Percentiles rank a stretch among this genome's conserved stretches.
Conservation (phyloP, 2,888 invertebrate genomes). For the Oscheius sp. region DNA sequence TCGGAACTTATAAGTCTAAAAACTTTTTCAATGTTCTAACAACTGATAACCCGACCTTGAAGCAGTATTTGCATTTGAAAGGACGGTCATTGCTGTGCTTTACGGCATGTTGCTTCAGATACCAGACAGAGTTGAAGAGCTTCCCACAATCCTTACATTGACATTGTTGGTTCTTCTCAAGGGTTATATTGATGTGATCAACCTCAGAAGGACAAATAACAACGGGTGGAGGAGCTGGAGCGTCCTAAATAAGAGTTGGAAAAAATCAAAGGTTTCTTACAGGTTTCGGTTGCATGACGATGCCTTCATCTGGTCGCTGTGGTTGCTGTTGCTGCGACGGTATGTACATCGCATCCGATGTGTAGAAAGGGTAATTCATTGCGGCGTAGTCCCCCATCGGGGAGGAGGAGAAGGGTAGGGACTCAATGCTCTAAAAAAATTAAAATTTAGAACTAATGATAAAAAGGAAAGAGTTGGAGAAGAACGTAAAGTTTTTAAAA, state of each 20-base stretch:
- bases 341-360: constrained; percentile 11
- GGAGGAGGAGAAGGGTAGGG: not conserved
- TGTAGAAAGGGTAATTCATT: constrained; percentile 18
- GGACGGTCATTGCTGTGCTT: constrained; percentile 70
- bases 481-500: constrained; percentile 13
- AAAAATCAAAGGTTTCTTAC: constrained; percentile 15
- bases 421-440: constrained; percentile 10
- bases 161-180: constrained; percentile 70
- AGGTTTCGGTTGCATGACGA: constrained; percentile 36
- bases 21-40: too few species aligned
- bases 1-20: constrained; percentile 70
- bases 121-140: constrained; percentile 69
- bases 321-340: too few species aligned
- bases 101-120: constrained; percentile 69
- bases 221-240: constrained; percentile 66
- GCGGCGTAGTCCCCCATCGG: constrained; percentile 24
- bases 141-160: constrained; percentile 70
- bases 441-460: constrained; percentile 10
- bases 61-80: constrained; percentile 69
- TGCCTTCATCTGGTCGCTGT: constrained; percentile 14
- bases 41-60: too few species aligned
- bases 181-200: constrained; percentile 64
- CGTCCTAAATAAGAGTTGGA: constrained; percentile 45
- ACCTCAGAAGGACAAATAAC: constrained; percentile 68
- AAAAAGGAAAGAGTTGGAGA: constrained; percentile 3